These are phyloP conservation scores for Pristionchus pacificus DNA, from an alignment of 1,140 invertebrate genomes.

Conservation along the genomic window DNA sequence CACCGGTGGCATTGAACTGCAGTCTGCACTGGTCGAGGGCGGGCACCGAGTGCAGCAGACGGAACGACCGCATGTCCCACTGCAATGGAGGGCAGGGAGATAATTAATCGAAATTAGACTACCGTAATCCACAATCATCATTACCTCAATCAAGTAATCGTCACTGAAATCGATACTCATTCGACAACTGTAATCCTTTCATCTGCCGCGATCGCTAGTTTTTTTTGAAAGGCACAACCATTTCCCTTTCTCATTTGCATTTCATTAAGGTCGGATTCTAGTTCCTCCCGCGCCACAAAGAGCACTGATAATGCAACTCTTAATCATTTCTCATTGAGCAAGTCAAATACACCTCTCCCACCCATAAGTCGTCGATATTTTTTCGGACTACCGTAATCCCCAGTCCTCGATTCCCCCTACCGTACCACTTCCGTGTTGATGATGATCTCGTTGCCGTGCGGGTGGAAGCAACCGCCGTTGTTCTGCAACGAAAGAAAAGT, in stretches of 20 bases:
- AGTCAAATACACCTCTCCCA: no score
- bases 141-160: background rate
- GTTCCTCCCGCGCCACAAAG: no score
- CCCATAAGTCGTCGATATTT: conserved; percentile 21
- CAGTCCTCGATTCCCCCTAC: no score
- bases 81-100: conserved; percentile 67
- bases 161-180: conserved; percentile 23
- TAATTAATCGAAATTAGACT: conserved; percentile 61
- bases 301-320: no score
- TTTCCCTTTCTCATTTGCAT: no score
- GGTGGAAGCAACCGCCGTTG: conserved; percentile 90
- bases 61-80: conserved; percentile 92
- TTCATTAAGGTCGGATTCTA: no score
- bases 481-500: conserved; percentile 84
- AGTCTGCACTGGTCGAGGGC: conserved; percentile 77
- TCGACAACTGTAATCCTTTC: conserved; percentile 15
- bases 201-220: no score
- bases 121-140: conserved; percentile 8
- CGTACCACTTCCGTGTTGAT: conserved; percentile 66
- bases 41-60: conserved; percentile 85
- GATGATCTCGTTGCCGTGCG: conserved; percentile 72
- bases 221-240: no score
- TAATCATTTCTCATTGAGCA: no score
- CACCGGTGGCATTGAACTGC: conserved; percentile 63
- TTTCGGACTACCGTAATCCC: conserved; percentile 9